A percentile compares a stretch with the other conserved stretches of the same genome.
These are phyloP conservation scores for Leptopilina syphax DNA, from an alignment of 2,888 invertebrate genomes.

Conservation along the genomic window DNA sequence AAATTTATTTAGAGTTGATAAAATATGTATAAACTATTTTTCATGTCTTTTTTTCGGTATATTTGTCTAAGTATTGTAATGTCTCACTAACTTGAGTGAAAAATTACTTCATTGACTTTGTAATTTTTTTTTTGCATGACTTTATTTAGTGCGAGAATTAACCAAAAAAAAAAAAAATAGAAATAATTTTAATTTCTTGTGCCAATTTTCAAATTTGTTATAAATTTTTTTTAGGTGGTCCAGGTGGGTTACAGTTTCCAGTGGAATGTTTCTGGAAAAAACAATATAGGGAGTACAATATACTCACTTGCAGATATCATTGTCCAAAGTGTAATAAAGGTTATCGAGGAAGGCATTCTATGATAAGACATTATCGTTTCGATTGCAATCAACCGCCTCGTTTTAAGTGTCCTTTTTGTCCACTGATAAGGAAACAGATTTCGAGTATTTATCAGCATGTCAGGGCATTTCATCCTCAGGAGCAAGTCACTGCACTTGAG, in stretches of 20 bases:
- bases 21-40: too few relatives aligned
- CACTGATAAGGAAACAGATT: constrained; percentile 69
- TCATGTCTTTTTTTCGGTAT: too few relatives aligned
- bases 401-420: constrained; percentile 73
- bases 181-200: not conserved
- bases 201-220: constrained; percentile 48
- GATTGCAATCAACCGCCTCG: constrained; percentile 75
- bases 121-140: too few relatives aligned
- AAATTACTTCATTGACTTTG: too few relatives aligned
- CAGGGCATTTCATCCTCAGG: constrained; percentile 68
- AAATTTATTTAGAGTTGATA: too few relatives aligned
- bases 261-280: constrained; percentile 59
- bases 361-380: constrained; percentile 74
- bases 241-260: constrained; percentile 50
- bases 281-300: constrained; percentile 64
- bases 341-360: constrained; percentile 73
- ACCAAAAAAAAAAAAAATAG: too few relatives aligned
- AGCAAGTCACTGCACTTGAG: constrained; percentile 65
- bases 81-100: too few relatives aligned
- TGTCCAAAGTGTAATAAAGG: constrained; percentile 75
- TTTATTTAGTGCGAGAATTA: too few relatives aligned
- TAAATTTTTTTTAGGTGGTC: constrained; percentile 67
- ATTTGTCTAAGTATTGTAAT: too few relatives aligned
- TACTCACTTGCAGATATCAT: constrained; percentile 70
- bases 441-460: constrained; percentile 74